Evolutionary conservation across 2,113 vertebrate species (phyloP).

Genomic region (Hystrix cristata): DNA sequence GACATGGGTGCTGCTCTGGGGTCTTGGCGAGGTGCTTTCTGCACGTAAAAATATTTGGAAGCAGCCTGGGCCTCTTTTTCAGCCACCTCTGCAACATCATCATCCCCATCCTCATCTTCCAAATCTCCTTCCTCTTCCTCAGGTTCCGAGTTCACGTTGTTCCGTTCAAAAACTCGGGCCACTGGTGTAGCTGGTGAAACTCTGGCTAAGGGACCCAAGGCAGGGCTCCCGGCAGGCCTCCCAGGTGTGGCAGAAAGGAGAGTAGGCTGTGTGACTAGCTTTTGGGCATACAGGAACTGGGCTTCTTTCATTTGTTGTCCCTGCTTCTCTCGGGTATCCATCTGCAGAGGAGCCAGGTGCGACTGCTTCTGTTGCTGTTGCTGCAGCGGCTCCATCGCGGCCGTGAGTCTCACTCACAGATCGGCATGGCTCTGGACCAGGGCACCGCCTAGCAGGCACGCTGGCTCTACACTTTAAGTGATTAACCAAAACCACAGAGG

Average conservation of each 20-base stretch:
- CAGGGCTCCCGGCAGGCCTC: constrained; percentile 84
- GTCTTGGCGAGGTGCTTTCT: constrained; percentile 88
- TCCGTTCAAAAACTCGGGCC: constrained; percentile 83
- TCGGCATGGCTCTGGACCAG: constrained; percentile 88
- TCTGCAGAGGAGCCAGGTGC: constrained; percentile 90
- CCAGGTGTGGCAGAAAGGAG: constrained; percentile 90
- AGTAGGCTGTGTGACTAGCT: constrained; percentile 91
- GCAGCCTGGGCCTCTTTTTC: constrained; percentile 85
- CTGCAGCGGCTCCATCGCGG: constrained; percentile 95
- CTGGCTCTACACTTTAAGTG: constrained; percentile 60
- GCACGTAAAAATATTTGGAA: constrained; percentile 91
- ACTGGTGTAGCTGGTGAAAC: constrained; percentile 82
- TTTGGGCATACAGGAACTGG: constrained; percentile 93
- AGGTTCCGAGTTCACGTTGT: constrained; percentile 90
- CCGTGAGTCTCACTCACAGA: constrained; percentile 92
- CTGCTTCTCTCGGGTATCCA: constrained; percentile 92
- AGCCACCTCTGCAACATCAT: constrained; percentile 82
- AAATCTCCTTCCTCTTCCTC: constrained; percentile 92
- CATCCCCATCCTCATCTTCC: constrained; percentile 88
- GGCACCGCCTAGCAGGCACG: constrained; percentile 82
- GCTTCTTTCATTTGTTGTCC: constrained; percentile 93
- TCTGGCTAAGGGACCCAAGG: constrained; percentile 87
- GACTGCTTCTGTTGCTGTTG: constrained; percentile 91
- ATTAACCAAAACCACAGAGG: constrained; percentile 68
- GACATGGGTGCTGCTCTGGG: constrained; percentile 84